Base-by-base conservation (phyloP, 2,797 vertebrate species). In the Spea hammondii region DNA sequence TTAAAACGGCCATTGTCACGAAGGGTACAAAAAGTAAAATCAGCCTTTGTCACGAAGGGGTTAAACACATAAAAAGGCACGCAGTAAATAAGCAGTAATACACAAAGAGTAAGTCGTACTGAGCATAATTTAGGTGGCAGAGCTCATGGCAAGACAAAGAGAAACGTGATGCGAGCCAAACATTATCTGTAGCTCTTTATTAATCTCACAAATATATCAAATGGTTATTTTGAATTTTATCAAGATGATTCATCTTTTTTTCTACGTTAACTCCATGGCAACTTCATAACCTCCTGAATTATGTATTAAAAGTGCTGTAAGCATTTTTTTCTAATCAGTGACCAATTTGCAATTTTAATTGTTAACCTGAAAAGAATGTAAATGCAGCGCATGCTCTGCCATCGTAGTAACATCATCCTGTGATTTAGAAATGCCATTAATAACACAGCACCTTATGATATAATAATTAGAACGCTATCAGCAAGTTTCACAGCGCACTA, bases 251-350 rank as follows among this genome's bases (percentile, higher is more conserved):
- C 6, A 60, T 72, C 44, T 49, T 12, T 6, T 62, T 72, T 60
- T 60, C 5, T 49, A 59, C 45, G 1, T 72, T 54, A 72, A 60
- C 47, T 72, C 54, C 70, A 60, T 72, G 44, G 70, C 54, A 72
- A 72, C 45, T 48, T 72, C 32, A 60, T n/a, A 72, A 17, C 12
- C n/a, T 72, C 17, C 12, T 72, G 45, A 60, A 46, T 72, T 62
- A 60, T 72, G 60, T 60, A 48, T 60, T 48, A 49, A 32, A 17
- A 51, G 10, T 69, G 48, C 67, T 69, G 13, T 53, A 51, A 69
- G 54, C 70, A 72, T 46, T 48, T 72, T 46, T 60, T 70, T 62
- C 45, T 46, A 62, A 4, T 46, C 13, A 72, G 55, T 47, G 53
- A 55, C 4, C 62, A 48, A 59, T 60, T 72, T 72, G 55, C 46